These are phyloP conservation scores for Aplochiton taeniatus DNA, from an alignment of 2,797 vertebrate genomes.

Conservation along the genomic window DNA sequence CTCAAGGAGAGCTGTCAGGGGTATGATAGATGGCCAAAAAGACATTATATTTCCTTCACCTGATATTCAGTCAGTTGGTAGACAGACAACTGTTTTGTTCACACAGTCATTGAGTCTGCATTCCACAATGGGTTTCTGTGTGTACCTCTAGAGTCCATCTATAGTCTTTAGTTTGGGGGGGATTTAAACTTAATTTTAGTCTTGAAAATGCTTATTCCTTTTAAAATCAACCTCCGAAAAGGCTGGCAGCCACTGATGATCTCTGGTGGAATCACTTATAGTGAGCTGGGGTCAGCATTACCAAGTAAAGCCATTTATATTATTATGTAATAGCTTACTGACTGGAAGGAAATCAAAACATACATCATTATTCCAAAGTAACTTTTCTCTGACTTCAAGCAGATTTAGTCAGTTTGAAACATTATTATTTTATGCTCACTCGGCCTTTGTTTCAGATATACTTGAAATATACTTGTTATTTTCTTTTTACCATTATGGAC, in stretches of 20 bases:
- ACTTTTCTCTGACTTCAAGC: slow-evolving; percentile 16
- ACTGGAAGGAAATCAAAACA: slow-evolving; percentile 36
- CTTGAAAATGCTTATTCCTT: slow-evolving; percentile 10
- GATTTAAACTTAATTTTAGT: slow-evolving; percentile 12
- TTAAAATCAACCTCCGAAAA: slow-evolving; percentile 14
- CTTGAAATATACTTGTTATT: slow-evolving; percentile 10
- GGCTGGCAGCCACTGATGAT: slow-evolving; percentile 1
- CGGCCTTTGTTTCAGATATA: slow-evolving; percentile 19
- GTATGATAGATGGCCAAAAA: slow-evolving; percentile 63
- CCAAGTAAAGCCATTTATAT: slow-evolving; percentile 35
- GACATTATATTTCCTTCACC: slow-evolving; percentile 47
- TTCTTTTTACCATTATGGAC: slow-evolving; percentile 13
- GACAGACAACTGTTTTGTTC: slow-evolving; percentile 39
- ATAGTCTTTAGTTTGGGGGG: slow-evolving; percentile 23
- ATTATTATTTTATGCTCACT: slow-evolving; percentile 12
- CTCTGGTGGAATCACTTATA: slow-evolving; percentile 12
- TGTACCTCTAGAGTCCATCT: slow-evolving; percentile 6
- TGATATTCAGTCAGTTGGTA: slow-evolving; percentile 39
- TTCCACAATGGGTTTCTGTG: slow-evolving; percentile 20
- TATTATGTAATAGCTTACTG: slow-evolving; percentile 19
- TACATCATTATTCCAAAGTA: slow-evolving; percentile 22
- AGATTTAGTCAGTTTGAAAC: not conserved
- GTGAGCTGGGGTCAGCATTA: slow-evolving; percentile 25
- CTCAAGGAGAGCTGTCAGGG: slow-evolving; percentile 71
- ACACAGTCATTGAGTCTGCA: slow-evolving; percentile 17